Evolutionary conservation across 2,113 vertebrate genomes (phyloP).

Genomic region (Ptilorrhoa leucosticta): DNA sequence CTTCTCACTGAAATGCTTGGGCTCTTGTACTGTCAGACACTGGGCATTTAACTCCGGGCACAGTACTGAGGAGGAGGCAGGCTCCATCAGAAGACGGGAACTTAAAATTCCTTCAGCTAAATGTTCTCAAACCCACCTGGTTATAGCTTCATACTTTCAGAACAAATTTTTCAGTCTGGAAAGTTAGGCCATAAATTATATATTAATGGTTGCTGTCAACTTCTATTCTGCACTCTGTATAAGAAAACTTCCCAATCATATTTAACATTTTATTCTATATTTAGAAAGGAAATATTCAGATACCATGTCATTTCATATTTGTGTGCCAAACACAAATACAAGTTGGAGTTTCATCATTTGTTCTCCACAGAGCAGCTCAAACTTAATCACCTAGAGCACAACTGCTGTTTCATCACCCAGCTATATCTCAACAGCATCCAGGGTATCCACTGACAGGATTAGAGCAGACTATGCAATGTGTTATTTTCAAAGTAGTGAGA

Average conservation of each 20-base stretch:
- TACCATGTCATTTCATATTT: neutral
- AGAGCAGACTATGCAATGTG: neutral
- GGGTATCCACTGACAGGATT: neutral
- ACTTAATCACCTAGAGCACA: neutral
- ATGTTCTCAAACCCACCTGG: neutral
- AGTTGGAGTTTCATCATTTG: neutral
- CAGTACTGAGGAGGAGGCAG: neutral
- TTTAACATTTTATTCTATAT: neutral
- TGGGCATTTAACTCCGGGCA: neutral
- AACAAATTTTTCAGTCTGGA: neutral
- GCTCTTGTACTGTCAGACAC: neutral
- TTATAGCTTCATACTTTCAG: neutral
- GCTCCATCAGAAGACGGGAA: neutral
- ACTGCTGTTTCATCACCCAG: neutral
- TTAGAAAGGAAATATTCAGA: neutral
- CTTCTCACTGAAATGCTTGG: neutral
- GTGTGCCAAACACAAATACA: neutral
- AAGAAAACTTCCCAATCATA: neutral
- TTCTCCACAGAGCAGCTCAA: neutral
- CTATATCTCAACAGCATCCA: neutral
- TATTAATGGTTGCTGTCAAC: neutral
- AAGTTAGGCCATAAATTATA: neutral
- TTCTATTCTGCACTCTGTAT: neutral
- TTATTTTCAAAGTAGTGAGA: neutral
- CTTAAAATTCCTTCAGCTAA: neutral